phyloP scores from a whole-genome alignment of 2,797 vertebrate genomes.

The Muscicapa comitata region DNA sequence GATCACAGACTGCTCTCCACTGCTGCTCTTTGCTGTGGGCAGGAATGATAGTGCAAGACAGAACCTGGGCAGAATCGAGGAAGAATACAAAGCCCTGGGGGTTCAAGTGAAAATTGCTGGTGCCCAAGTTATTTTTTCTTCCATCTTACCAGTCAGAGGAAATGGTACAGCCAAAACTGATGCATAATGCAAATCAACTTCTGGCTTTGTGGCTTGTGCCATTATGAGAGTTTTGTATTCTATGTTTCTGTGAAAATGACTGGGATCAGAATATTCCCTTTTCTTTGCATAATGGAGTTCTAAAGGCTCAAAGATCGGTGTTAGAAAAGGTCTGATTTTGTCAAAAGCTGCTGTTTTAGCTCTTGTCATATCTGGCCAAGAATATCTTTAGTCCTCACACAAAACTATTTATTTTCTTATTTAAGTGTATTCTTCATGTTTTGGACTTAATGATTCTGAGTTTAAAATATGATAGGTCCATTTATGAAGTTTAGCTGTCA shows the following conservation, averaged over 20 bases:
- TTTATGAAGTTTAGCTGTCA: background rate
- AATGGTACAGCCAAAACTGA: background rate
- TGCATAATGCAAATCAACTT: background rate
- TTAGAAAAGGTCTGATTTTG: background rate
- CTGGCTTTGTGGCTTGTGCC: background rate
- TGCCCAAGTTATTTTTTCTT: background rate
- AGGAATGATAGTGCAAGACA: background rate
- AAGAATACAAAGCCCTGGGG: background rate
- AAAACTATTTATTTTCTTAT: background rate
- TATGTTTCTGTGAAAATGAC: background rate
- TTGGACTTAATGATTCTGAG: background rate
- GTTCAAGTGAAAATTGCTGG: background rate
- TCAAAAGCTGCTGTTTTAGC: background rate
- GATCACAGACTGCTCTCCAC: background rate
- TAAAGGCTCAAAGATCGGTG: background rate
- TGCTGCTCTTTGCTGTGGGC: background rate
- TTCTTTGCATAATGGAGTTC: background rate
- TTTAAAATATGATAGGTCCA: background rate
- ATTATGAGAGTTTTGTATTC: background rate
- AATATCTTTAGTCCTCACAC: background rate
- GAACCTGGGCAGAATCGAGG: background rate
- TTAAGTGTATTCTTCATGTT: background rate
- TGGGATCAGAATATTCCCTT: background rate
- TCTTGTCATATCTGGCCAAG: background rate
- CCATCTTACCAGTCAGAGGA: background rate